These are phyloP conservation scores for Argyresthia albistria DNA, from an alignment of 2,888 invertebrate genomes.

Conservation along the genomic window DNA sequence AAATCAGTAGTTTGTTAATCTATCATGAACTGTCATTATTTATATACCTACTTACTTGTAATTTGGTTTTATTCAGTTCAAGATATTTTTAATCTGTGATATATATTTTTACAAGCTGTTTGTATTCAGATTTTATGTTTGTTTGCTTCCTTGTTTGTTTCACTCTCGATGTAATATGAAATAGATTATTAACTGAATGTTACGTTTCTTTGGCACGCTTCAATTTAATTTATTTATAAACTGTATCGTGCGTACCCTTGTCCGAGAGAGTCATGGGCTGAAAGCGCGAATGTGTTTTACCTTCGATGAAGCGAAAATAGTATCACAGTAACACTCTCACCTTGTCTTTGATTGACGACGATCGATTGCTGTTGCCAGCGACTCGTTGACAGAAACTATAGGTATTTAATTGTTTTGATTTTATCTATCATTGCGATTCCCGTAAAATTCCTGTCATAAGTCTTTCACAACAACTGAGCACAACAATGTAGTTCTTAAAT, in stretches of 20 bases:
- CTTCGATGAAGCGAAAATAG: slow-evolving; percentile 71
- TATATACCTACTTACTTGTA: too few species aligned
- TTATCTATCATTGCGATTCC: too few species aligned
- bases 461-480: too few species aligned
- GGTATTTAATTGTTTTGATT: too few species aligned
- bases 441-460: too few species aligned
- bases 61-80: too few species aligned
- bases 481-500: too few species aligned
- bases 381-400: slow-evolving; percentile 61
- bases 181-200: too few species aligned
- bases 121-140: slow-evolving; percentile 28
- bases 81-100: too few species aligned
- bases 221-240: slow-evolving; percentile 62
- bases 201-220: slow-evolving; percentile 36
- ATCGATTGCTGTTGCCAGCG: slow-evolving; percentile 68
- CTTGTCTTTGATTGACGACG: slow-evolving; percentile 73
- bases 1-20: slow-evolving; percentile 41
- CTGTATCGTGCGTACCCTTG: slow-evolving; percentile 52
- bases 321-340: slow-evolving; percentile 64
- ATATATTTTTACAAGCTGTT: slow-evolving; percentile 7
- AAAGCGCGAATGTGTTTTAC: slow-evolving; percentile 69
- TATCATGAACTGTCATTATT: slow-evolving; percentile 40
- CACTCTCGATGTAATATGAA: too few species aligned
- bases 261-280: slow-evolving; percentile 62
- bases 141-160: background rate